Base-by-base conservation (phyloP, 2,888 invertebrate species). In the Alcis repandata region DNA sequence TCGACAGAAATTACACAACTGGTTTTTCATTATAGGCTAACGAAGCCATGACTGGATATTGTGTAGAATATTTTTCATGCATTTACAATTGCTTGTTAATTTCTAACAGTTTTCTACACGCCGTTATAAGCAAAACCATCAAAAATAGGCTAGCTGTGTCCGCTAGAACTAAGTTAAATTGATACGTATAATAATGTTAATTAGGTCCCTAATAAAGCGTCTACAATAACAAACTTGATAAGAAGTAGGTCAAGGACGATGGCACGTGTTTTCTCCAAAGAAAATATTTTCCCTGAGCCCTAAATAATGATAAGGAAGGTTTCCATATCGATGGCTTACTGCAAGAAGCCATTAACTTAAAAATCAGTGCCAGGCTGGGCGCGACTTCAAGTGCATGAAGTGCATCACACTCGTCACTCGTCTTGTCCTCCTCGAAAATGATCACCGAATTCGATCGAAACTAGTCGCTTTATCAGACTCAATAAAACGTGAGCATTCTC, bases 191-290 rank as follows among this genome's bases (percentile, higher is more conserved):
- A 15, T 27, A 19, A 45, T 13, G 46, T 36, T 60, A 61, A 54
- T 54, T 40, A 48, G 19, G 19, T 20, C 20, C 17, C 22, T 40
- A 52, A 46, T 53, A 9, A 52, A 38, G 7, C 6, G 40, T 40
- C 38, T 71, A 59, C 59, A 70, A 59, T 53, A 62, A 65, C 27
- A 41, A 51, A 56, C 60, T 20, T 51, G 51, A 63, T 63, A 52
- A 58, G 51, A 32, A 58, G 60, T 48, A 53, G 56, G 62, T 46
- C 52, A 63, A 63, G 58, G 57, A 15, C 38, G 8, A n/a, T 22
- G 13, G 43, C 11, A 19, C 19, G 17, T 45, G 20, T 43, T 56
- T 53, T 48, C 61, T 53, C 38, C 20, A 41, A 22, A 22, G 20
- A 33, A 53, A 70, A 63, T 69, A 49, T 52, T 46, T 49, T 56